Conservation (phyloP, 1,140 invertebrate genomes). For the Uloborus diversus region DNA sequence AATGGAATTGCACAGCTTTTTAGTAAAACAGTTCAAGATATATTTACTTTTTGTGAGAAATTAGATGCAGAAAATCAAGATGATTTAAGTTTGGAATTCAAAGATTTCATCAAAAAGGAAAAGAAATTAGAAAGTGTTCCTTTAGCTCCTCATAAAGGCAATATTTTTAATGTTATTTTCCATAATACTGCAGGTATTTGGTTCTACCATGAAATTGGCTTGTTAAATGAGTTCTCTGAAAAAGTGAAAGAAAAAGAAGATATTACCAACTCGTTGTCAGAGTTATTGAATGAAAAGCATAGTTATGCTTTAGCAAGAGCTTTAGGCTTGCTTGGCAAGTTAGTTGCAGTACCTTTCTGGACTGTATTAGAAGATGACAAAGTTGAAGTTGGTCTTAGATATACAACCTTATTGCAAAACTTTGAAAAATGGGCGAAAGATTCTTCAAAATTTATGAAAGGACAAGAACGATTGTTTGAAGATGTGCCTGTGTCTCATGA, state of each 20-base stretch:
- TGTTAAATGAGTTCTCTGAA: constrained; percentile 36
- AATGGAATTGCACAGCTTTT: not conserved
- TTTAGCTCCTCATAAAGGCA: constrained; percentile 30
- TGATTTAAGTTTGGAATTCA: constrained; percentile 6
- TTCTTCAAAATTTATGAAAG: constrained; percentile 52
- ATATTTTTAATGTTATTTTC: constrained; percentile 45
- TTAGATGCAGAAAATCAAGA: not conserved
- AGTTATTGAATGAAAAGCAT: constrained; percentile 47
- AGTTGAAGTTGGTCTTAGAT: constrained; percentile 38
- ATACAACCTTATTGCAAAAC: constrained; percentile 27
- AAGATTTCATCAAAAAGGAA: constrained; percentile 18
- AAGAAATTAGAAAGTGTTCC: constrained; percentile 27
- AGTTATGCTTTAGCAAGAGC: constrained; percentile 43
- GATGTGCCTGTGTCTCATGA: constrained; percentile 53
- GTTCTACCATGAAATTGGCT: constrained; percentile 47
- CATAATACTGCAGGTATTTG: constrained; percentile 52
- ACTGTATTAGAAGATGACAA: constrained; percentile 49
- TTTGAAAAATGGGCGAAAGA: constrained; percentile 43
- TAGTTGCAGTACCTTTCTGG: constrained; percentile 46
- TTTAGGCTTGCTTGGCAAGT: constrained; percentile 33
- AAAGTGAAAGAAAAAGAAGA: constrained; percentile 26
- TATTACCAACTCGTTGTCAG: not conserved
- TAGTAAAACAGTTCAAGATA: constrained; percentile 44
- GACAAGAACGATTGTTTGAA: constrained; percentile 48
- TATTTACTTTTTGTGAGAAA: constrained; percentile 26